These are phyloP conservation scores for Ennomos erosarius DNA, from an alignment of 2,888 invertebrate genomes.

Conservation along the genomic window DNA sequence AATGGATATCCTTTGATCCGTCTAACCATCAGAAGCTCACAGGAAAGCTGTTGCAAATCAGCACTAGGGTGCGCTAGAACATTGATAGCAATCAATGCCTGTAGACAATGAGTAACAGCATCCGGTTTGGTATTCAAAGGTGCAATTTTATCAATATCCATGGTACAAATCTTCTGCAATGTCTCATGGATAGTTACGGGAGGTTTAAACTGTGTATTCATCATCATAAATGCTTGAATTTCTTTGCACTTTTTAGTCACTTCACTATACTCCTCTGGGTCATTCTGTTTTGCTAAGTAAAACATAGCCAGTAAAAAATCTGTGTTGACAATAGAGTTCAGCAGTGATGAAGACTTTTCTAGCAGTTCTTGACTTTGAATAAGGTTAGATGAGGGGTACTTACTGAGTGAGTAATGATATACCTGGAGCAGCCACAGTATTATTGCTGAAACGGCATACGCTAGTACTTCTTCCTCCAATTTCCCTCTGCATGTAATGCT, in stretches of 20 bases:
- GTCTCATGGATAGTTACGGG: conserved; percentile 85
- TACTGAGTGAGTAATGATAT: conserved; percentile 82
- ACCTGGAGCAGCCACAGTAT: conserved; percentile 93
- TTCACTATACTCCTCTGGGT: conserved; percentile 87
- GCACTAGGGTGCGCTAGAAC: conserved; percentile 94
- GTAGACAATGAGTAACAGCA: conserved; percentile 89
- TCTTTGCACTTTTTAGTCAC: conserved; percentile 92
- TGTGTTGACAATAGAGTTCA: conserved; percentile 88
- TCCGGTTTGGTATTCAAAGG: conserved; percentile 84
- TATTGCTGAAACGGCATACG: conserved; percentile 92
- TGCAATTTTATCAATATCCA: conserved; percentile 87
- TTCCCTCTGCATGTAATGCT: conserved; percentile 90
- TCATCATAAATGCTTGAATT: conserved; percentile 86
- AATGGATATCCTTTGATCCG: conserved; percentile 93
- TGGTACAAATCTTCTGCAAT: conserved; percentile 85
- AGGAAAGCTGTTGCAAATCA: conserved; percentile 91
- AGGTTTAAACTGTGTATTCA: conserved; percentile 84
- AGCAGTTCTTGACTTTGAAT: conserved; percentile 86
- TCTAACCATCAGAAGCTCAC: conserved; percentile 93
- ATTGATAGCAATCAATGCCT: conserved; percentile 93
- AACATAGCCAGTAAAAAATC: conserved; percentile 93
- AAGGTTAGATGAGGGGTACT: conserved; percentile 75
- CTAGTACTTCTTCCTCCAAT: conserved; percentile 94
- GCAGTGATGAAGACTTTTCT: conserved; percentile 88
- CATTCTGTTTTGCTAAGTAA: conserved; percentile 92